A percentile compares a stretch with the other conserved stretches of the same genome.
These are phyloP conservation scores for Sapayoa aenigma DNA, from an alignment of 2,113 vertebrate genomes.

Conservation along the genomic window DNA sequence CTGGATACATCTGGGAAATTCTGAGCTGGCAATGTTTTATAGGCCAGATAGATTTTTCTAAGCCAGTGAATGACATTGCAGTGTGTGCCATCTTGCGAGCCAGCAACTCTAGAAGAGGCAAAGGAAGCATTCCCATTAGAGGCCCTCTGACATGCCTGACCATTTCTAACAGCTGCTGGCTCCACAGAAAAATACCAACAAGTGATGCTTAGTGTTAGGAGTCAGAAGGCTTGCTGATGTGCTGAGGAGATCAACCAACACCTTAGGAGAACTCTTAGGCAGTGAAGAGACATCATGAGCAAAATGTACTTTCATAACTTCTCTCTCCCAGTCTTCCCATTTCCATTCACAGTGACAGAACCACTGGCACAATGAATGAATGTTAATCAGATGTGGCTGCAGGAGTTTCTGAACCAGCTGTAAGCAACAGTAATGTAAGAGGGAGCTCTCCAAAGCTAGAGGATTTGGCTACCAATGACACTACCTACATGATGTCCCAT, in stretches of 20 bases:
- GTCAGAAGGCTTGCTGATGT: not conserved
- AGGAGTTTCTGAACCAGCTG: not conserved
- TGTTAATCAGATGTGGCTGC: not conserved
- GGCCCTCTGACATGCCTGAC: not conserved
- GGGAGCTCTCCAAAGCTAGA: not conserved
- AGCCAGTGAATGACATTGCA: not conserved
- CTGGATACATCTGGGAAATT: not conserved
- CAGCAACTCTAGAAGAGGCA: not conserved
- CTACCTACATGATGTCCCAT: not conserved
- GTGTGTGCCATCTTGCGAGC: not conserved
- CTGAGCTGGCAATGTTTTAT: not conserved
- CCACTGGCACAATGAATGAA: too few relatives aligned
- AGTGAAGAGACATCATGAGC: not conserved
- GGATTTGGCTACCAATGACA: rapidly evolving
- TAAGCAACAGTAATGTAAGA: not conserved
- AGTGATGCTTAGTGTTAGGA: not conserved
- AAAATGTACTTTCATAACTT: not conserved
- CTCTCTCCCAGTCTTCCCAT: not conserved
- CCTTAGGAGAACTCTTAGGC: not conserved
- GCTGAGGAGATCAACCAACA: not conserved
- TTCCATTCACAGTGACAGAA: not conserved
- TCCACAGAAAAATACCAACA: not conserved
- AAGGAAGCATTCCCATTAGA: not conserved
- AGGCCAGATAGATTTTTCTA: not conserved
- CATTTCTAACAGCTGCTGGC: not conserved